Evolutionary conservation across 2,888 invertebrate species (phyloP), one percentile per base, ranked within the genome.

Genomic region (Torymus aiolomorphi): DNA sequence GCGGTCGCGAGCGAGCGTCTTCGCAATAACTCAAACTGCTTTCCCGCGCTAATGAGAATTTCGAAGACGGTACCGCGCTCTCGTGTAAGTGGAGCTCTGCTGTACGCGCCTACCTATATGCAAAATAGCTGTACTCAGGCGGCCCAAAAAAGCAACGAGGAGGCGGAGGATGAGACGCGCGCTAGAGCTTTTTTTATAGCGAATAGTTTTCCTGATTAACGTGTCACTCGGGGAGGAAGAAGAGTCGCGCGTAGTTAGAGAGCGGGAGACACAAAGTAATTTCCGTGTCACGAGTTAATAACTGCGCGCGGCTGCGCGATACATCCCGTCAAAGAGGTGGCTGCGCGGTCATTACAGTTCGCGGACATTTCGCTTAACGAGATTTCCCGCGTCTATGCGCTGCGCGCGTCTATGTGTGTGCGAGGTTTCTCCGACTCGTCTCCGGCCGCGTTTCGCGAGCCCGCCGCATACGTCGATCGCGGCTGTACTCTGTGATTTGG

Each of bases 231-330:
- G 49, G 61, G 5, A 31, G 8, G 31, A 31, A 31, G 31, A 20
- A 31, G 31, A 31, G 31, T 31, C 31, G 31, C 31, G 8, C 31
- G 31, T 5, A 31, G 31, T 5, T 0, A 3, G 31, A 8, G 31
- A 31, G 8, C 31, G 42, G 51, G 54, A 69, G 69, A 65, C 74
- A 65, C 63, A 74, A 65, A 74, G 74, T 65, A 74, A 74, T 74
- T 74, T 74, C 74, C 74, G 74, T 49, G 74, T 74, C 74, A 74
- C 74, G 74, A 74, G 67, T 51, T 67, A 67, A 76, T 76, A 67
- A 76, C 75, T 59, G 52, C 65, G 16, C 20, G 20, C 31, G 8
- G 31, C 31, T 31, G 8, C 57, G 66, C 56, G 51, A 72, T 62
- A 51, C 31, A 52, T 16, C 71, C 72, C 57, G 62, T 72, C 62